Conservation (phyloP, 2,113 vertebrate species). For the Tachycineta bicolor region DNA sequence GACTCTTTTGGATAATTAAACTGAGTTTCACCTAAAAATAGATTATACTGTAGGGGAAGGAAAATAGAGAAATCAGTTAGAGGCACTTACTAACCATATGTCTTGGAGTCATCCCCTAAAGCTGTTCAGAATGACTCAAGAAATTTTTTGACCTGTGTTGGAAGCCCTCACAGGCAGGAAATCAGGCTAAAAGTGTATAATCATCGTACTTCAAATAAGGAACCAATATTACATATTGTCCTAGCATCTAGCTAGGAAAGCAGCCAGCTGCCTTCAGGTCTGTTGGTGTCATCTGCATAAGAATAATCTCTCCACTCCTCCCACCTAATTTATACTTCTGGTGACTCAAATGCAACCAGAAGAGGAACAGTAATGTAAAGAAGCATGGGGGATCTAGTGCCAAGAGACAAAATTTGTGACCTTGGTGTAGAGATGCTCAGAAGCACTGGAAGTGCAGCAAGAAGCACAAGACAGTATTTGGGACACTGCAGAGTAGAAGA, state of each 20-base stretch:
- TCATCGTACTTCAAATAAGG: not conserved
- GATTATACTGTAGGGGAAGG: slow-evolving; percentile 75
- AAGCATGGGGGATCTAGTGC: not conserved
- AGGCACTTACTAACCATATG: not conserved
- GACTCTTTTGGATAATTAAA: slow-evolving; percentile 76
- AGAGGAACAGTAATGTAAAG: not conserved
- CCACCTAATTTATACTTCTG: not conserved
- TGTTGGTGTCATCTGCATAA: not conserved
- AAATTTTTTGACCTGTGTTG: not conserved
- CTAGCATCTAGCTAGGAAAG: not conserved
- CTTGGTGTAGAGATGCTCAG: not conserved
- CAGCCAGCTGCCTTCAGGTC: not conserved
- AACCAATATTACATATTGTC: not conserved
- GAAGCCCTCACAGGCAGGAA: not conserved
- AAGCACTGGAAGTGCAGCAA: not conserved
- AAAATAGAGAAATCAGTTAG: not conserved
- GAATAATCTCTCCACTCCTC: not conserved
- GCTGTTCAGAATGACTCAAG: not conserved
- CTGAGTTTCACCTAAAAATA: slow-evolving; percentile 74
- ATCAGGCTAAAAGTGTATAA: not conserved
- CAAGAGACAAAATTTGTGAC: not conserved
- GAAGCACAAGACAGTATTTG: not conserved
- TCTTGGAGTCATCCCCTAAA: not conserved
- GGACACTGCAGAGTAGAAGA: not conserved
- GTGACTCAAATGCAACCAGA: not conserved